Base-by-base conservation (phyloP, 2,797 vertebrate genomes). In the Melanotaenia pygmaea region DNA sequence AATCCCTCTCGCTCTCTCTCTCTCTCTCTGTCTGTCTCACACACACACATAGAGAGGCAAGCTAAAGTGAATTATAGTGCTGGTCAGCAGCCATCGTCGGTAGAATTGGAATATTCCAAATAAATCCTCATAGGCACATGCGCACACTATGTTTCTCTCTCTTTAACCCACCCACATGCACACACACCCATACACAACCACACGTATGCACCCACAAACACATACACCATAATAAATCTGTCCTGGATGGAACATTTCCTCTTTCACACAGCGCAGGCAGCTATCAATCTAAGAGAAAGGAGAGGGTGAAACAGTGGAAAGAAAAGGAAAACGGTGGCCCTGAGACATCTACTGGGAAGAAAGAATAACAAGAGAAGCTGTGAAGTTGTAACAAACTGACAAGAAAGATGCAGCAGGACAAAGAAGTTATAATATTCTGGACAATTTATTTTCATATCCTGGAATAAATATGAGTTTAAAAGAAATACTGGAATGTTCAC, bases 61-160 rank as follows among this genome's bases (percentile, higher is more conserved):
- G 64, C 80, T 13, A 66, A 13, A 18, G 70, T 89, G 86, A 91
- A 83, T 89, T 88, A 90, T 85, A 74, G 83, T 70, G 80, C 82
- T 90, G 88, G 85, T 87, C 86, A 87, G 82, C 77, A 86, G 85
- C 77, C 85, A 76, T 83, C 64, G 47, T 75, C 77, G 86, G 64
- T 76, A 80, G 86, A 86, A 83, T 79, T 64, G 24, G 50, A 88
- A 88, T 90, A 90, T 88, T 91, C 82, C 76, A 90, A 87, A 90
- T 90, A 88, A 91, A 92, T 91, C 81, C 81, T 87, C 26, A 63
- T 22, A 32, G 59, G 64, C 73, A 50, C 74, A 72, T 59, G 24
- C 64, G 56, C 64, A 28, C 69, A 60, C 66, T 0, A 10, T 26
- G 14, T 66, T 61, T 56, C 13, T 16, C 38, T 30, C 56, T 45